phyloP scores from a whole-genome alignment of 2,113 vertebrate genomes.

The crab-eating macaque (Macaca fascicularis) region DNA sequence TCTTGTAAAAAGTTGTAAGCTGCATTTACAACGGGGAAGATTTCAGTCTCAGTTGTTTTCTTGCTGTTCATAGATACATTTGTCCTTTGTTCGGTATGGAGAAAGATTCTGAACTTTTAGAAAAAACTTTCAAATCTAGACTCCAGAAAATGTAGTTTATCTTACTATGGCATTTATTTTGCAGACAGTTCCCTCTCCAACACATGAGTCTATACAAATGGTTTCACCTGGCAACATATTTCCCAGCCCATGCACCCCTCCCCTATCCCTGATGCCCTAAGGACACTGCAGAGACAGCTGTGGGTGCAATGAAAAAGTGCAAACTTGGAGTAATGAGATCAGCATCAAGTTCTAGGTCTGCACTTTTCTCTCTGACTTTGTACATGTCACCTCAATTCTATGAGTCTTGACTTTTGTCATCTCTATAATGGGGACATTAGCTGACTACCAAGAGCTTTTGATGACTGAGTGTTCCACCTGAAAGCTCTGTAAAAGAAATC shows the following conservation, averaged over 20 bases:
- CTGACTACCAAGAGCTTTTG: not conserved
- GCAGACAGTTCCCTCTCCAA: not conserved
- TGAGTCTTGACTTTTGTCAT: not conserved
- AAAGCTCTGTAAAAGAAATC: not conserved
- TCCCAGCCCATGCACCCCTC: not conserved
- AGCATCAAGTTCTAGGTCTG: not conserved
- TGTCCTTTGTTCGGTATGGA: not conserved
- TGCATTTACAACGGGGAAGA: not conserved
- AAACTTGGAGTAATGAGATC: not conserved
- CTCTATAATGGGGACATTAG: not conserved
- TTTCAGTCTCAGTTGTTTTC: not conserved
- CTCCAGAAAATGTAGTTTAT: not conserved
- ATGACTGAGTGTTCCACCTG: not conserved
- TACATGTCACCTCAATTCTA: not conserved
- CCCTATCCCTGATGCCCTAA: not conserved
- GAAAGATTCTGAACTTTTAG: not conserved
- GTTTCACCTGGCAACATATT: not conserved
- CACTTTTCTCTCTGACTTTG: not conserved
- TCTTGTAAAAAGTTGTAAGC: not conserved
- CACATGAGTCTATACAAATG: not conserved
- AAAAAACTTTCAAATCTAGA: slow-evolving; percentile 30
- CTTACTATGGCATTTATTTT: not conserved
- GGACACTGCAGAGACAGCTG: not conserved
- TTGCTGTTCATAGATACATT: not conserved
- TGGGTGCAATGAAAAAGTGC: not conserved